Evolutionary conservation across 92 coral and sea anemone genomes (phyloP).

Genomic region (Parazoanthus darwini): DNA sequence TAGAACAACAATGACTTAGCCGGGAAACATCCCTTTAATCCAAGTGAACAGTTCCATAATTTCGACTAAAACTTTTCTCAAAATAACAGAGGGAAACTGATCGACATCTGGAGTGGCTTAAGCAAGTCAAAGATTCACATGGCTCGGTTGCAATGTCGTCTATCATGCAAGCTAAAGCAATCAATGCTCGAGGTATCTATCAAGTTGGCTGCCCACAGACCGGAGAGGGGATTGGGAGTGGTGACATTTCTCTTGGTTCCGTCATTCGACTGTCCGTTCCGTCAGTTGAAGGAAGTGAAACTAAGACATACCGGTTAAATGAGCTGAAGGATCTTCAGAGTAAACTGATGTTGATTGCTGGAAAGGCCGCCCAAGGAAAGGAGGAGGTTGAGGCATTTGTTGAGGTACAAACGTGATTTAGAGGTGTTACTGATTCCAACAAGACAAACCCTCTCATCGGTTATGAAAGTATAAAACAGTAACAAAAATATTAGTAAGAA

Average conservation of each 20-base stretch:
- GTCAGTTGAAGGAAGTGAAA: slow-evolving; percentile 6
- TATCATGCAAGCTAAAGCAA: slow-evolving; percentile 70
- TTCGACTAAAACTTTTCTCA: no score
- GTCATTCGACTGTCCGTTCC: slow-evolving; percentile 39
- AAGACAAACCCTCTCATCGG: no score
- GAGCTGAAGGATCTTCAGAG: slow-evolving; percentile 82
- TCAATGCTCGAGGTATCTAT: slow-evolving; percentile 60
- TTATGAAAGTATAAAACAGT: no score
- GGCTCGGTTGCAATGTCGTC: slow-evolving; percentile 79
- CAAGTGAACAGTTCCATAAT: no score
- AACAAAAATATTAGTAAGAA: no score
- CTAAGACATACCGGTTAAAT: slow-evolving; percentile 51
- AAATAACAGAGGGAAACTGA: slow-evolving; percentile 60
- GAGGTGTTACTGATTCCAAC: no score
- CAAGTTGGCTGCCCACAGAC: slow-evolving; percentile 34
- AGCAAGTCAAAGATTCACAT: slow-evolving; percentile 68
- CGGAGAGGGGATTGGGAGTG: no score
- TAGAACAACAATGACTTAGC: no score
- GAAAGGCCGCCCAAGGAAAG: slow-evolving; percentile 67
- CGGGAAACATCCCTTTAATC: no score
- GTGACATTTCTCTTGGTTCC: no score
- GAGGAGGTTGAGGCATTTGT: slow-evolving; percentile 74
- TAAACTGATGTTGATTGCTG: slow-evolving; percentile 89
- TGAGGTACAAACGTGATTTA: slow-evolving; percentile 47
- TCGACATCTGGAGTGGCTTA: slow-evolving; percentile 69